Evolutionary conservation across 2,797 vertebrate genomes (phyloP).

Genomic region (Varecia variegata): DNA sequence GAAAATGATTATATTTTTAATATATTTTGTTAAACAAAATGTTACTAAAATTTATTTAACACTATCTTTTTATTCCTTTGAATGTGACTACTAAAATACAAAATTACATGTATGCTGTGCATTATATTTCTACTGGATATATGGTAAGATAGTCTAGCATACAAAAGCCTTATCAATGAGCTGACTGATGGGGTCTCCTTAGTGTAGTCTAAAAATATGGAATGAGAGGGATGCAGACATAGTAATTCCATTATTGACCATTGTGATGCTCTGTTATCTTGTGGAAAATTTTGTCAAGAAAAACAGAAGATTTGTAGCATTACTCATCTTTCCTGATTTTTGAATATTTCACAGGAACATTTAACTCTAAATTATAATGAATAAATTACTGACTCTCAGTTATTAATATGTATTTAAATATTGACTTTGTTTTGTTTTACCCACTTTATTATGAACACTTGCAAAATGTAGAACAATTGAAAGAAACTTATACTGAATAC

Average conservation of each 20-base stretch:
- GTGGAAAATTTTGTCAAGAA: background rate
- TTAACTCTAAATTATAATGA: background rate
- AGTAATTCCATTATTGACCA: background rate
- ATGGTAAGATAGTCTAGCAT: background rate
- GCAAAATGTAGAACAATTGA: background rate
- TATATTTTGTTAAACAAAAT: background rate
- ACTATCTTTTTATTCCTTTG: background rate
- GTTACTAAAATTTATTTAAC: background rate
- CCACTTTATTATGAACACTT: background rate
- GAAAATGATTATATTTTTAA: background rate
- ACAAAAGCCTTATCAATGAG: background rate
- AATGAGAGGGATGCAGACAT: background rate
- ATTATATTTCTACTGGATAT: background rate
- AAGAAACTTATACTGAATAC: background rate
- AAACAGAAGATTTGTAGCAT: background rate
- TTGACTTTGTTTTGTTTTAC: background rate
- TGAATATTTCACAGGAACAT: background rate
- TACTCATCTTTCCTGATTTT: background rate
- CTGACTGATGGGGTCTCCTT: background rate
- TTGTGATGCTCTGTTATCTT: background rate
- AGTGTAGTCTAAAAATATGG: background rate
- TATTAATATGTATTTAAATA: background rate
- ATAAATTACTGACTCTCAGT: background rate
- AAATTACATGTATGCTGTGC: background rate
- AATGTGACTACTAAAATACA: background rate